Percentiles rank a stretch among this genome's conserved stretches.
Conservation (phyloP, 1,140 invertebrate genomes). For the Drosophila nigrodunni region DNA sequence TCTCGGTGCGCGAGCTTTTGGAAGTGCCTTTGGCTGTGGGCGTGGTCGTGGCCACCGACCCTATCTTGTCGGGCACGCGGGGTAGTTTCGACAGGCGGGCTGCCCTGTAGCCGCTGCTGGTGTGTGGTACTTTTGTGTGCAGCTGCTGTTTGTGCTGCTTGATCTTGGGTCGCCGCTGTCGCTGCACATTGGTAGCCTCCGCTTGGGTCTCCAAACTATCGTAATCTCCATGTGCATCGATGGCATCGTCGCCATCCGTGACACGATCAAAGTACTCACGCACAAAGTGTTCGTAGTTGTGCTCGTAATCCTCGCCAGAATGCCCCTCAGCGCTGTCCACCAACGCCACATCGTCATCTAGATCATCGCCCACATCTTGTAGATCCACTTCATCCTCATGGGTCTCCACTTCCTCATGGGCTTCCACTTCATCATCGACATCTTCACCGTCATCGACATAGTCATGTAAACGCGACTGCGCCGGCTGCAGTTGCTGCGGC, state of each 20-base stretch:
- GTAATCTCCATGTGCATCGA: conserved; percentile 6
- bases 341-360: background rate
- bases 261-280: conserved; percentile 67
- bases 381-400: conserved; percentile 16
- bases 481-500: background rate
- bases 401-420: background rate
- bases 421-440: background rate
- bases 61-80: too few relatives aligned
- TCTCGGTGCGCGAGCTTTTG: too few relatives aligned
- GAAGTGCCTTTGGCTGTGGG: too few relatives aligned
- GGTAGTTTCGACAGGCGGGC: too few relatives aligned
- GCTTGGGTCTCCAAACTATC: conserved; percentile 36
- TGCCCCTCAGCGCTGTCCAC: conserved; percentile 46
- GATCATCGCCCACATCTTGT: conserved; percentile 6
- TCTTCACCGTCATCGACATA: conserved; percentile 12
- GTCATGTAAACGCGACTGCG: conserved; percentile 47
- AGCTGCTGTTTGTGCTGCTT: too few relatives aligned
- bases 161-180: conserved; percentile 26
- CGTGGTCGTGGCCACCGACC: too few relatives aligned
- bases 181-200: conserved; percentile 44
- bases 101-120: too few relatives aligned
- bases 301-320: conserved; percentile 72
- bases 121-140: too few relatives aligned
- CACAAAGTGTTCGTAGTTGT: conserved; percentile 75
- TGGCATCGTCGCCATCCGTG: conserved; percentile 9